Conservation (phyloP, 2,888 invertebrate genomes). For the Muschampia plurimacula region DNA sequence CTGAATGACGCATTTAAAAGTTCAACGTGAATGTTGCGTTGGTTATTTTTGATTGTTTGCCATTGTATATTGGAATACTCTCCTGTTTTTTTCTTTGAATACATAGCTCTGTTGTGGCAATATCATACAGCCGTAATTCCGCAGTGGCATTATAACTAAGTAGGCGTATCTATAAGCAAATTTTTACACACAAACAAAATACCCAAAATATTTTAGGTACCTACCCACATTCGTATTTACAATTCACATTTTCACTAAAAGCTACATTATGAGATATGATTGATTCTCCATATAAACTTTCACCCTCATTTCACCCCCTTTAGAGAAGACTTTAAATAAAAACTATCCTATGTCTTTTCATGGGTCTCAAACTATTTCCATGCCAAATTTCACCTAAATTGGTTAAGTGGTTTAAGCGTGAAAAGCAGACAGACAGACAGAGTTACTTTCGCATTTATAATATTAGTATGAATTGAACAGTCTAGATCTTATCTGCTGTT, state of each 20-base stretch:
- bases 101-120: background rate
- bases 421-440: too few relatives aligned
- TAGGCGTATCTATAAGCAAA: background rate
- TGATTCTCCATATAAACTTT: too few relatives aligned
- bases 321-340: too few relatives aligned
- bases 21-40: conserved; percentile 40
- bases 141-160: background rate
- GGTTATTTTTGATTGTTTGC: conserved; percentile 42
- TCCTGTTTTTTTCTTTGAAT: conserved; percentile 18
- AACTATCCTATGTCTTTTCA: too few relatives aligned
- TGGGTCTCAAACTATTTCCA: conserved; percentile 19
- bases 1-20: conserved; percentile 51
- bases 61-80: conserved; percentile 24
- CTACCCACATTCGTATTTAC: too few relatives aligned
- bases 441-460: background rate
- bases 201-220: too few relatives aligned
- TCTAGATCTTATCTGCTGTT: background rate
- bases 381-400: too few relatives aligned
- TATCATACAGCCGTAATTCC: background rate
- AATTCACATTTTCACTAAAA: too few relatives aligned
- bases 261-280: too few relatives aligned
- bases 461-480: background rate
- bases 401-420: conserved; percentile 16
- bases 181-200: too few relatives aligned
- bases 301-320: too few relatives aligned